Conservation (phyloP, 2,113 vertebrate species). For the Salvelinus namaycush region DNA sequence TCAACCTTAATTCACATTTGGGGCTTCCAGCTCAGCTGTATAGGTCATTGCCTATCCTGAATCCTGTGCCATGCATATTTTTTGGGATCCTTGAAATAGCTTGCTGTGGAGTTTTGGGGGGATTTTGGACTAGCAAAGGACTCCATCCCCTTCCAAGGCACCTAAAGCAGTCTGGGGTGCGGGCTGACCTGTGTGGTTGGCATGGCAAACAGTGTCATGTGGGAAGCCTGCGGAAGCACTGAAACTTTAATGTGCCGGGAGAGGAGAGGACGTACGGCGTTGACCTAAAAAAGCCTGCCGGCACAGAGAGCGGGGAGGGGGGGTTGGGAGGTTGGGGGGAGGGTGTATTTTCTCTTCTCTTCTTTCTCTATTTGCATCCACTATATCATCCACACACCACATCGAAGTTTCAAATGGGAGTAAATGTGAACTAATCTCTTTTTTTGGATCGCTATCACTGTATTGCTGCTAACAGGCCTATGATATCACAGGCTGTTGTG, state of each 20-base stretch:
- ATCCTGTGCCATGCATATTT: too few species aligned
- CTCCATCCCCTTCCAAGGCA: not conserved
- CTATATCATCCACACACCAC: slow-evolving; percentile 36
- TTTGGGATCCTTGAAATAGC: too few species aligned
- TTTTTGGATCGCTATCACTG: slow-evolving; percentile 8
- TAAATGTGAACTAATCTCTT: slow-evolving; percentile 1
- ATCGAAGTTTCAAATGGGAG: slow-evolving; percentile 35
- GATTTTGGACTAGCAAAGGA: not conserved
- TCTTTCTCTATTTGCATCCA: slow-evolving; percentile 11
- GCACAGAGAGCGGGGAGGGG: slow-evolving; percentile 9
- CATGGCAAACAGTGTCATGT: slow-evolving; percentile 54
- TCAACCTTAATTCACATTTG: too few species aligned
- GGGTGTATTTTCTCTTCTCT: slow-evolving; percentile 11
- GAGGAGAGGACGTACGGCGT: not conserved
- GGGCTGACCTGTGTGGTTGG: slow-evolving; percentile 62
- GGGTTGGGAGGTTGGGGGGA: slow-evolving; percentile 12
- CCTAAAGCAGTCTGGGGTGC: slow-evolving; percentile 33
- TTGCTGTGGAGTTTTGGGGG: too few species aligned
- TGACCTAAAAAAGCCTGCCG: not conserved
- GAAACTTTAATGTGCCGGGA: slow-evolving; percentile 72
- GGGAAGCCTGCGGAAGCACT: slow-evolving; percentile 57
- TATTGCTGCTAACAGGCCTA: not conserved
- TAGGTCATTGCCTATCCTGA: too few species aligned
- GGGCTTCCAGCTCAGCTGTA: too few species aligned
- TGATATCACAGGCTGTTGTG: slow-evolving; percentile 23